These are phyloP conservation scores for Pedicia rivosa DNA, from an alignment of 2,888 invertebrate species.

Conservation along the genomic window DNA sequence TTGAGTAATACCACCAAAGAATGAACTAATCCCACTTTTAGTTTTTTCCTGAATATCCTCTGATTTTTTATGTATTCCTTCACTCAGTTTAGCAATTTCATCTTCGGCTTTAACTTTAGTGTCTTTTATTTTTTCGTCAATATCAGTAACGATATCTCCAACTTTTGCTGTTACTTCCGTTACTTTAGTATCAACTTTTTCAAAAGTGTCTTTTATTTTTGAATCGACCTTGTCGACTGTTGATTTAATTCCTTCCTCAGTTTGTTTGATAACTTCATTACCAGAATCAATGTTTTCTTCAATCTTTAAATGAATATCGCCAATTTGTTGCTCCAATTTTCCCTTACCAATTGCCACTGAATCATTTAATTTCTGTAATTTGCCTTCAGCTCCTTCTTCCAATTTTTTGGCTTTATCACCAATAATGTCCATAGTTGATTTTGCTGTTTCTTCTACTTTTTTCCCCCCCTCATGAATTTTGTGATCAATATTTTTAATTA, in stretches of 20 bases:
- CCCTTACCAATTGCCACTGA: neutral
- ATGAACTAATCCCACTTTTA: slow-evolving; percentile 9
- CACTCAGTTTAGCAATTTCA: slow-evolving; percentile 7
- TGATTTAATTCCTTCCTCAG: neutral
- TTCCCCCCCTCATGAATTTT: neutral
- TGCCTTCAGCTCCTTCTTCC: neutral
- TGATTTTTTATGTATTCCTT: slow-evolving; percentile 8
- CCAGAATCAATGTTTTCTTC: no score
- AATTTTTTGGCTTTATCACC: neutral
- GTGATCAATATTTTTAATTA: neutral
- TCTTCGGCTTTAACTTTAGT: slow-evolving; percentile 8
- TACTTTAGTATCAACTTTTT: slow-evolving; percentile 6
- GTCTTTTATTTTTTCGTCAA: slow-evolving; percentile 8
- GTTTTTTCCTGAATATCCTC: slow-evolving; percentile 5
- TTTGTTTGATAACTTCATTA: no score
- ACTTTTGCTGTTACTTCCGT: slow-evolving; percentile 7
- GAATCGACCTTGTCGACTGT: neutral
- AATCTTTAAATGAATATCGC: no score
- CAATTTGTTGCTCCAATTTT: neutral
- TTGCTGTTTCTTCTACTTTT: neutral
- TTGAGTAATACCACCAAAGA: slow-evolving; percentile 10
- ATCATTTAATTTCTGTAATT: neutral
- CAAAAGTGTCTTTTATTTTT: slow-evolving; percentile 7
- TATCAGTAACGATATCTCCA: slow-evolving; percentile 1
- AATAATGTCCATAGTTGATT: neutral